These are phyloP conservation scores for Actenoides lindsayi DNA, from an alignment of 2,113 vertebrate species.

Conservation along the genomic window DNA sequence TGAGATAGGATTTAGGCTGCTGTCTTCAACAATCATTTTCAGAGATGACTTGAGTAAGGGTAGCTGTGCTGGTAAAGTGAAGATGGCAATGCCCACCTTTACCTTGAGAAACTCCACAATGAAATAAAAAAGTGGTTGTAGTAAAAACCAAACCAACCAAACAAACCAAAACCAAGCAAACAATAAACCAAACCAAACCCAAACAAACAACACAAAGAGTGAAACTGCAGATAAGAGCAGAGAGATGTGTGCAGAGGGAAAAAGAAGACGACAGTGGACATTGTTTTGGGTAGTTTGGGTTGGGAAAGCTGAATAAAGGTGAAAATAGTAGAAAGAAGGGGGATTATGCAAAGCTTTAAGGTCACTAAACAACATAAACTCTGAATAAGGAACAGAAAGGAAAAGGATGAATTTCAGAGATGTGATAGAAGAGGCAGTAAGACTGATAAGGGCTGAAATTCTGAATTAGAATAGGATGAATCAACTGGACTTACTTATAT, in stretches of 20 bases:
- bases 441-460: not conserved
- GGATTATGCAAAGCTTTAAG: not conserved
- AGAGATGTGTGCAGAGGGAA: not conserved
- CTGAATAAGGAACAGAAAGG: not conserved
- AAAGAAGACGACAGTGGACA: not conserved
- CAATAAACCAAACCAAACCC: too few species aligned
- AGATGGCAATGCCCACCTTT: not conserved
- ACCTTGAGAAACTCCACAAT: not conserved
- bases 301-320: not conserved
- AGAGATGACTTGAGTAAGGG: not conserved
- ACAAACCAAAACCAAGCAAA: too few species aligned
- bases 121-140: not conserved
- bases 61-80: not conserved
- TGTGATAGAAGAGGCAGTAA: not conserved
- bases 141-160: not conserved
- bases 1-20: not conserved
- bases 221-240: not conserved
- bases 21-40: not conserved
- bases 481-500: not conserved
- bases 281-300: not conserved
- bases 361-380: not conserved
- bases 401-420: not conserved
- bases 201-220: not conserved
- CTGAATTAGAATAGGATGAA: not conserved
- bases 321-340: not conserved